These are phyloP conservation scores for Pavo muticus DNA, from an alignment of 2,113 vertebrate genomes.

Conservation along the genomic window DNA sequence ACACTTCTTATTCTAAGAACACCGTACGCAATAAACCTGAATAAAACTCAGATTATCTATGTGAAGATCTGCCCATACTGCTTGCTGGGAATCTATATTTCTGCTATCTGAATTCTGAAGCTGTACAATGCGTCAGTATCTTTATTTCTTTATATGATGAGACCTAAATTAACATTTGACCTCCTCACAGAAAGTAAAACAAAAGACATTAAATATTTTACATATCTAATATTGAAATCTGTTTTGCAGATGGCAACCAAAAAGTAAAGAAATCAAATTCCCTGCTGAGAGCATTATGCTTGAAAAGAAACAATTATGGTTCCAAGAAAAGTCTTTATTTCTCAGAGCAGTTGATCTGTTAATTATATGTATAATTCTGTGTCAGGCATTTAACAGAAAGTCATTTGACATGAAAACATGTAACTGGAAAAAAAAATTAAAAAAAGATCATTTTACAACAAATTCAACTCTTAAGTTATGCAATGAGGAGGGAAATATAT, in stretches of 20 bases:
- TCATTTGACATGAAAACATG: not conserved
- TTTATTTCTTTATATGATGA: not conserved
- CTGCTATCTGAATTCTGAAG: not conserved
- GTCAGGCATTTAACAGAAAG: not conserved
- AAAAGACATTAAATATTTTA: not conserved
- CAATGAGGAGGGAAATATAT: not conserved
- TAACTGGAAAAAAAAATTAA: no score
- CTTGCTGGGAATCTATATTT: not conserved
- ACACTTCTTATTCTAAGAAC: not conserved
- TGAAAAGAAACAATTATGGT: not conserved
- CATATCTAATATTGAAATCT: not conserved
- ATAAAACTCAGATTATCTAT: not conserved
- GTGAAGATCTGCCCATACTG: not conserved
- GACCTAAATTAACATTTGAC: not conserved
- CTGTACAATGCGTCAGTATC: not conserved
- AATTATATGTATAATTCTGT: not conserved
- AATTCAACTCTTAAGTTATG: not conserved
- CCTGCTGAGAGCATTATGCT: not conserved
- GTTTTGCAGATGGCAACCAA: not conserved
- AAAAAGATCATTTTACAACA: not conserved
- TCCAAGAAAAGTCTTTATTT: not conserved
- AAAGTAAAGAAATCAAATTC: not conserved
- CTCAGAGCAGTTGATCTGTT: not conserved
- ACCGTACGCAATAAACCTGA: not conserved
- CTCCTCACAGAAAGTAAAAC: not conserved